Conservation (phyloP, 2,797 vertebrate genomes). For the Cyclopterus lumpus region DNA sequence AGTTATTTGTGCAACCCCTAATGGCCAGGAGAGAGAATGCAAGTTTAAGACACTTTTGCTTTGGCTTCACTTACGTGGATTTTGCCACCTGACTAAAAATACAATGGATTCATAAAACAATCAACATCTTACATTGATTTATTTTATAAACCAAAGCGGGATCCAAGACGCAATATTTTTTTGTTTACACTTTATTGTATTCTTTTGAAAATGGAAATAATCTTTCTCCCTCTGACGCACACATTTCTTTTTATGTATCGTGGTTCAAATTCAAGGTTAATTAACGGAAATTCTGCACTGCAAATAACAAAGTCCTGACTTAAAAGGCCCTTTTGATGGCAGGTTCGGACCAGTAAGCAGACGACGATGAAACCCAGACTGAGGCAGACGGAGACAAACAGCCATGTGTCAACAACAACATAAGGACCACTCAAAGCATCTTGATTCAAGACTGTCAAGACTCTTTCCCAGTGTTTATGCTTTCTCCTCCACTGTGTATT, state of each 20-base stretch:
- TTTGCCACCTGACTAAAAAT: not conserved
- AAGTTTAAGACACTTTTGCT: no score
- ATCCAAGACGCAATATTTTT: not conserved
- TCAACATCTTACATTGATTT: not conserved
- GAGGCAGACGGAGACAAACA: slow-evolving; percentile 19
- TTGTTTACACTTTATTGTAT: not conserved
- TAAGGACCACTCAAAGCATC: slow-evolving; percentile 36
- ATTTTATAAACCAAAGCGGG: not conserved
- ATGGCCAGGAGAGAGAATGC: no score
- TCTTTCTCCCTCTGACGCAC: not conserved
- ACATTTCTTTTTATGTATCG: not conserved
- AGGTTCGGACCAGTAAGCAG: not conserved
- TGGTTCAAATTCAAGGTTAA: not conserved
- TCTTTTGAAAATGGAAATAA: not conserved
- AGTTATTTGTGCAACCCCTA: no score
- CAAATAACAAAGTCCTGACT: slow-evolving; percentile 7
- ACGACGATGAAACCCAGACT: not conserved
- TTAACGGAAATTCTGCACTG: not conserved
- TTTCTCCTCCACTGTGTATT: slow-evolving; percentile 23
- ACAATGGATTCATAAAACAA: not conserved
- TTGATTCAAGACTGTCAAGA: slow-evolving; percentile 49
- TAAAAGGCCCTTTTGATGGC: slow-evolving; percentile 10
- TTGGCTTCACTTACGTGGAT: not conserved
- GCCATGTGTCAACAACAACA: not conserved
- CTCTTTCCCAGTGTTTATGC: not conserved